A percentile compares a stretch with the other conserved stretches of the same genome.
These are phyloP conservation scores for Brienomyrus longianalis DNA, from an alignment of 2,113 vertebrate species.

Conservation along the genomic window DNA sequence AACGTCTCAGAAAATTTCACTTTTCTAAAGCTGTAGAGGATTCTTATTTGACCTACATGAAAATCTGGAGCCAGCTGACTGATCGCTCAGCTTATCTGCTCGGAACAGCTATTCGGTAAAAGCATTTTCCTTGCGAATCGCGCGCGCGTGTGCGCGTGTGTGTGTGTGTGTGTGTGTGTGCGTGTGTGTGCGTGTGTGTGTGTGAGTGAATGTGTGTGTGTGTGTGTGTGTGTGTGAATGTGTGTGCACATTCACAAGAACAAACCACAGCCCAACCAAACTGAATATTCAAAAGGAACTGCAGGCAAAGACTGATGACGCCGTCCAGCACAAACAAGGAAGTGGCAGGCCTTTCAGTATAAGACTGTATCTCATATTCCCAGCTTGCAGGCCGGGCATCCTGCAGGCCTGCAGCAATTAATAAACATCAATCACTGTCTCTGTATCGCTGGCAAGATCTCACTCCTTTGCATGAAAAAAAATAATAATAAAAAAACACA, in stretches of 20 bases:
- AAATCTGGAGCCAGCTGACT: neutral
- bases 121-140: neutral
- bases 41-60: neutral
- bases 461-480: neutral
- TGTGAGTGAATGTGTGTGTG: neutral
- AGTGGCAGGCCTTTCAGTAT: neutral
- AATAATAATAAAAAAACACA: neutral
- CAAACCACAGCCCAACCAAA: neutral
- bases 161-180: neutral
- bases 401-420: neutral
- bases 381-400: neutral
- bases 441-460: neutral
- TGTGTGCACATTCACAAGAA: neutral
- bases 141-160: neutral
- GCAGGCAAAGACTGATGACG: neutral
- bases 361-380: conserved; percentile 5
- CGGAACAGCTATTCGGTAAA: neutral
- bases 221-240: neutral
- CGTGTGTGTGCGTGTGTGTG: neutral
- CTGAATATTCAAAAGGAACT: neutral
- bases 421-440: conserved; percentile 12
- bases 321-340: neutral
- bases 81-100: neutral
- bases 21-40: neutral
- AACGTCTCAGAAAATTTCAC: neutral